Evolutionary conservation across 2,113 vertebrate genomes (phyloP).

Genomic region (Aegotheles bennettii): DNA sequence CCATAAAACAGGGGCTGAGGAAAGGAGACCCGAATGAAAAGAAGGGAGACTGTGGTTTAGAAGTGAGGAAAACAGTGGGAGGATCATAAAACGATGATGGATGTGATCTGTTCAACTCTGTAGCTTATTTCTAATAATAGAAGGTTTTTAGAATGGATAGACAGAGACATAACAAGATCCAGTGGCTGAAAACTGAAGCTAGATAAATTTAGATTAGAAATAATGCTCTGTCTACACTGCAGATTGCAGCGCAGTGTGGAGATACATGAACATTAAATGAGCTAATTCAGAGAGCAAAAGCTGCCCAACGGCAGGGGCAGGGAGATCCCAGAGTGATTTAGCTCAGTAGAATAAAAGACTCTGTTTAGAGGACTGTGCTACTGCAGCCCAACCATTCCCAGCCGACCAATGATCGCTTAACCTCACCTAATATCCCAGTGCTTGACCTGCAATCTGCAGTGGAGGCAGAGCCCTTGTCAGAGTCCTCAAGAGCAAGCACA

Average conservation of each 20-base stretch:
- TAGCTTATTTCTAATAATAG: slow-evolving; percentile 55
- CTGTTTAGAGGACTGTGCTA: not conserved
- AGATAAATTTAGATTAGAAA: slow-evolving; percentile 52
- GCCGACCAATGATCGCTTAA: not conserved
- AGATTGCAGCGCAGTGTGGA: not conserved
- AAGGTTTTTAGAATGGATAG: slow-evolving; percentile 29
- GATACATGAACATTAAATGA: slow-evolving; percentile 9
- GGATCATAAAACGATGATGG: not conserved
- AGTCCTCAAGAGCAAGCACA: not conserved
- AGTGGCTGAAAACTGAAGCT: slow-evolving; percentile 36
- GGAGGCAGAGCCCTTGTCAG: not conserved
- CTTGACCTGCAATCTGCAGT: accelerated
- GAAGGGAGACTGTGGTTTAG: not conserved
- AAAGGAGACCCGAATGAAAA: not conserved
- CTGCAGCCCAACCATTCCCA: not conserved
- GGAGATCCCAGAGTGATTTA: not conserved
- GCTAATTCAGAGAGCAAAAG: slow-evolving; percentile 12
- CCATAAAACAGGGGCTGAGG: not conserved
- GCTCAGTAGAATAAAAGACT: not conserved
- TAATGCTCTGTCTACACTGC: slow-evolving; percentile 41
- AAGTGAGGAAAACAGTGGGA: slow-evolving; percentile 25
- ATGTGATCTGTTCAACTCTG: slow-evolving; percentile 37
- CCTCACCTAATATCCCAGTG: not conserved
- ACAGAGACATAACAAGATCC: slow-evolving; percentile 32
- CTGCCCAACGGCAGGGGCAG: not conserved